phyloP scores from a whole-genome alignment of 2,888 invertebrate species.

The Philereme transversata region DNA sequence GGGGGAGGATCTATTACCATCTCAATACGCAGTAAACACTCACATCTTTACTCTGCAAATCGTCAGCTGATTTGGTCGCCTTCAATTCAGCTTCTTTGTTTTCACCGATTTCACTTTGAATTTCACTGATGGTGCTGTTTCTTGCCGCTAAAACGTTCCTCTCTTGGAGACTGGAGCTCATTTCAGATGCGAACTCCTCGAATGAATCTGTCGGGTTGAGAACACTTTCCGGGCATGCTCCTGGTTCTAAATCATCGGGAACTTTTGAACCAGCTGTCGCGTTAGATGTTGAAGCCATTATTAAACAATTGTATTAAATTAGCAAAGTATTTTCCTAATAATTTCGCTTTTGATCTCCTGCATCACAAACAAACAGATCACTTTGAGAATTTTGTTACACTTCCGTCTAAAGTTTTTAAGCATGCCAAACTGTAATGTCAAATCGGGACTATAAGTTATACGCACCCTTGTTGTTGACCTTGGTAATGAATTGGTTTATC shows the following conservation, averaged over 20 bases:
- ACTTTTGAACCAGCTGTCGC: conserved; percentile 42
- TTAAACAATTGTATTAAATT: not conserved
- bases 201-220: conserved; percentile 88
- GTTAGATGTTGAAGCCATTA: conserved; percentile 75
- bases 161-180: conserved; percentile 86
- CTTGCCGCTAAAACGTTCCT: conserved; percentile 77
- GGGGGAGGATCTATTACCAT: too few species aligned
- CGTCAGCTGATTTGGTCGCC: conserved; percentile 66
- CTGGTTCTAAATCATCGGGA: conserved; percentile 68
- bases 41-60: conserved; percentile 71
- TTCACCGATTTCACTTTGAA: conserved; percentile 81
- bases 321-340: not conserved
- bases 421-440: too few species aligned
- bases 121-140: conserved; percentile 84
- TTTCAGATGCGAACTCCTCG: conserved; percentile 87
- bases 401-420: too few species aligned
- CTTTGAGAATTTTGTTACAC: not conserved
- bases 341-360: not conserved
- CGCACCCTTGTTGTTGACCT: not conserved
- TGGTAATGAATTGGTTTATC: too few species aligned
- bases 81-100: conserved; percentile 59
- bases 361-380: not conserved
- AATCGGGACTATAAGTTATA: not conserved
- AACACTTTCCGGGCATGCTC: conserved; percentile 85
- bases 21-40: conserved; percentile 38